phyloP scores from a whole-genome alignment of 2,888 invertebrate genomes.

The Lordiphosa andalusiaca region DNA sequence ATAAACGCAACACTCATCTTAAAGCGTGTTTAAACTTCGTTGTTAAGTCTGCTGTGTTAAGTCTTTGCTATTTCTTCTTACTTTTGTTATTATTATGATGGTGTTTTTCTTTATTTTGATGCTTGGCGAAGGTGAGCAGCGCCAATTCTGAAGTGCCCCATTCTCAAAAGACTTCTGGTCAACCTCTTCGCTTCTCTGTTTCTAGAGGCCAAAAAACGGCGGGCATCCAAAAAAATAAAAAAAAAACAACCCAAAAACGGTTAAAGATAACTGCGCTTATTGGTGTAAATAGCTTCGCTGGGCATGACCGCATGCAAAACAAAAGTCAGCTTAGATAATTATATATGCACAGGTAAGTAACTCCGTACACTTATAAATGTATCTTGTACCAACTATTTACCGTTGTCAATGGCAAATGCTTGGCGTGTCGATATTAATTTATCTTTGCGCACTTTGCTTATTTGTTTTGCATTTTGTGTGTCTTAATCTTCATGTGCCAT shows the following conservation, averaged over 20 bases:
- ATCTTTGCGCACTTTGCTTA: slow-evolving; percentile 20
- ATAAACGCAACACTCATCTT: too few species aligned
- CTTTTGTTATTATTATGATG: slow-evolving; percentile 5
- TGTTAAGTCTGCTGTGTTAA: background rate
- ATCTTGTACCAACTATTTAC: background rate
- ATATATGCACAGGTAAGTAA: background rate
- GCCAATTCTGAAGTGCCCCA: slow-evolving; percentile 32
- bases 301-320: slow-evolving; percentile 52
- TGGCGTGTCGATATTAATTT: slow-evolving; percentile 30
- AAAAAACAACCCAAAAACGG: slow-evolving; percentile 27
- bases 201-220: slow-evolving; percentile 26
- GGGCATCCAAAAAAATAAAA: background rate
- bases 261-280: slow-evolving; percentile 38
- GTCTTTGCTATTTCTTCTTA: background rate
- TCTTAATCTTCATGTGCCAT: slow-evolving; percentile 22
- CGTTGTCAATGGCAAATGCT: slow-evolving; percentile 46
- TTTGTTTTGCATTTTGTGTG: slow-evolving; percentile 27
- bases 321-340: slow-evolving; percentile 40
- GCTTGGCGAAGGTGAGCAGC: slow-evolving; percentile 57
- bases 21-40: background rate
- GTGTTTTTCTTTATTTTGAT: slow-evolving; percentile 18
- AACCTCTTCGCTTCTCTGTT: slow-evolving; percentile 13
- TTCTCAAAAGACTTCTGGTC: slow-evolving; percentile 26
- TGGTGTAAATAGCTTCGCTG: slow-evolving; percentile 14
- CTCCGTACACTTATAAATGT: slow-evolving; percentile 3